A percentile compares a stretch with the other conserved stretches of the same genome.
phyloP scores from a whole-genome alignment of 2,888 invertebrate genomes.

The Cheilosia scutellata region DNA sequence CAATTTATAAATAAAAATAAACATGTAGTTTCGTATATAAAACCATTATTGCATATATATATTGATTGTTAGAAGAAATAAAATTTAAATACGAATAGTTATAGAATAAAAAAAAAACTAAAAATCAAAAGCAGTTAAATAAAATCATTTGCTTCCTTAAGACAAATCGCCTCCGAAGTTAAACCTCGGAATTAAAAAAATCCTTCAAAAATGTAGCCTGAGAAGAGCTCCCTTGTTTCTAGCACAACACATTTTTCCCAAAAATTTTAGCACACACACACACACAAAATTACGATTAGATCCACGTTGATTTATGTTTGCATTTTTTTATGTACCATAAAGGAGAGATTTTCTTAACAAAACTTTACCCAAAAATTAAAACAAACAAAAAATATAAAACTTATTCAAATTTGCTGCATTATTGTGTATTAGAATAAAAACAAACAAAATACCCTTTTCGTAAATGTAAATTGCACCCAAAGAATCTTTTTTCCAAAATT shows the following conservation, averaged over 20 bases:
- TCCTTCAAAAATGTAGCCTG: slow-evolving; percentile 9
- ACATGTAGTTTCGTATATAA: slow-evolving; percentile 69
- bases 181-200: neutral
- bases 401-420: slow-evolving; percentile 60
- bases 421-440: slow-evolving; percentile 61
- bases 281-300: neutral
- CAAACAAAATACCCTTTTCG: slow-evolving; percentile 49
- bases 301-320: neutral
- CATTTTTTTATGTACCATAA: slow-evolving; percentile 15
- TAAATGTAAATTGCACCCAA: slow-evolving; percentile 69
- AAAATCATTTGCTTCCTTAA: slow-evolving; percentile 60
- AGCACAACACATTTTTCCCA: slow-evolving; percentile 5
- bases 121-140: slow-evolving; percentile 55
- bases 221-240: slow-evolving; percentile 55
- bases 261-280: slow-evolving; percentile 48
- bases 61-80: slow-evolving; percentile 63
- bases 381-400: neutral
- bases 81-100: slow-evolving; percentile 42
- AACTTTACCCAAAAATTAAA: slow-evolving; percentile 12
- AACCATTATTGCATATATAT: slow-evolving; percentile 47
- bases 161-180: neutral
- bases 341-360: slow-evolving; percentile 71
- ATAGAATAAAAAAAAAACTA: slow-evolving; percentile 9
- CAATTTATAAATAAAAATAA: slow-evolving; percentile 69
- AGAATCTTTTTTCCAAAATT: slow-evolving; percentile 34